Conservation (phyloP, 2,888 invertebrate genomes). For the Andrena minutula region DNA sequence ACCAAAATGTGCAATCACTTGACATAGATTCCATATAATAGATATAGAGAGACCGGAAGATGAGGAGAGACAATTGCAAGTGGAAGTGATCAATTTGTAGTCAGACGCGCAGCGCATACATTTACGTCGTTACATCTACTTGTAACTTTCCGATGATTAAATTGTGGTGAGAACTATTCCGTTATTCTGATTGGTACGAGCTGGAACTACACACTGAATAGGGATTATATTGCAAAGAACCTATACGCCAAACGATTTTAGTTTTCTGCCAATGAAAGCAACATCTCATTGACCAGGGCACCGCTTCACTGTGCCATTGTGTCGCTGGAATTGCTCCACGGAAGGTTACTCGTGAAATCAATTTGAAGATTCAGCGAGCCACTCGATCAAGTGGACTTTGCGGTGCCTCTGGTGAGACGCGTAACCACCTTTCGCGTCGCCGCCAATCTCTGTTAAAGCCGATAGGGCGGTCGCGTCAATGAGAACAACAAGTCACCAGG, state of each 20-base stretch:
- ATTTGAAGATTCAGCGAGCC: conserved; percentile 57
- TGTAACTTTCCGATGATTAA: neutral
- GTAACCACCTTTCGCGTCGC: conserved; percentile 34
- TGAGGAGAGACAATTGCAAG: neutral
- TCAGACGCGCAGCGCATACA: neutral
- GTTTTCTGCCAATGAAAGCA: conserved; percentile 16
- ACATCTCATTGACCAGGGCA: conserved; percentile 11
- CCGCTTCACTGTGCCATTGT: conserved; percentile 26
- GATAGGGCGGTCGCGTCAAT: conserved; percentile 9
- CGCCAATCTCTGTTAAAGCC: conserved; percentile 39
- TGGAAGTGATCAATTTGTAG: neutral
- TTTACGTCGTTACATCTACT: neutral
- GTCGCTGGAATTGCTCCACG: conserved; percentile 24
- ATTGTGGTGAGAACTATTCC: too few relatives aligned
- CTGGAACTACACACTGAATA: too few relatives aligned
- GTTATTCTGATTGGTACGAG: too few relatives aligned
- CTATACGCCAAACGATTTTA: conserved; percentile 10
- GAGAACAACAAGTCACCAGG: neutral
- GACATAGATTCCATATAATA: neutral
- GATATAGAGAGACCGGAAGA: neutral
- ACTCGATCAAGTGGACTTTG: conserved; percentile 49
- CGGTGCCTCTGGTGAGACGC: conserved; percentile 23
- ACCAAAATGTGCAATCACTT: neutral
- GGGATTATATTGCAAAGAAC: too few relatives aligned
- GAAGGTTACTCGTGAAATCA: conserved; percentile 51